Base-by-base conservation (phyloP, 1,140 invertebrate genomes). In the Pseudomyrmex dendroicus region DNA sequence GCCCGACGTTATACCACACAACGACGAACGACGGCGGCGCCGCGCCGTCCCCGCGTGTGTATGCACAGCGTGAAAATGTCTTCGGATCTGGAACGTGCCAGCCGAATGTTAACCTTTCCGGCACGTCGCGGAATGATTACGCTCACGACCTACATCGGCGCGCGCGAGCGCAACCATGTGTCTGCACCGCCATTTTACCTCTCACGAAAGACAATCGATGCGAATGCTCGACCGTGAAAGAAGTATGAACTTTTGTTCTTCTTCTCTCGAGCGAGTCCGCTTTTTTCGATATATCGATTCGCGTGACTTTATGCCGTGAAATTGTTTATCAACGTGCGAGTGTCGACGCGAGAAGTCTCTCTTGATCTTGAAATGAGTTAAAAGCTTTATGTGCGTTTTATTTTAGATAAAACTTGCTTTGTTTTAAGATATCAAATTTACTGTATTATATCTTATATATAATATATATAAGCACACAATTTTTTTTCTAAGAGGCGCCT, bases 101-200 rank as follows among this genome's bases (percentile, higher is more conserved):
- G 50, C 52, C 82, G 84, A 91, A 89, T 90, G 86, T 87, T 89
- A 89, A 90, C 84, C 90, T 88, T 88, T 89, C 66, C 67, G 82
- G 68, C 88, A 90, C 88, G 90, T 91, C 85, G 84, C 78, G 22
- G 86, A 89, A 89, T 90, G 86, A 89, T 89, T 86, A 89, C 86
- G 83, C 85, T 78, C 73, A 77, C 80, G 76, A 87, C 83, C 85
- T 67, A 84, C 63, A 84, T 90, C 54, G 76, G 46, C 61, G 50
- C 46, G 63, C 35, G 25, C 52, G 44, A 22, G 9, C 46, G 73
- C 68, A 86, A 73, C 67, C 82, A 22, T 68, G 50, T 73, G 62
- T 85, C 70, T 12, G 52, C 61, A 46, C 46, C 48, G 57, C 50
- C 52, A 15, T 57, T 17, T 64, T n/a, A 57, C 64, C 52, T 13